These are phyloP conservation scores for Phyllopteryx taeniolatus DNA, from an alignment of 2,113 vertebrate genomes.

Conservation along the genomic window DNA sequence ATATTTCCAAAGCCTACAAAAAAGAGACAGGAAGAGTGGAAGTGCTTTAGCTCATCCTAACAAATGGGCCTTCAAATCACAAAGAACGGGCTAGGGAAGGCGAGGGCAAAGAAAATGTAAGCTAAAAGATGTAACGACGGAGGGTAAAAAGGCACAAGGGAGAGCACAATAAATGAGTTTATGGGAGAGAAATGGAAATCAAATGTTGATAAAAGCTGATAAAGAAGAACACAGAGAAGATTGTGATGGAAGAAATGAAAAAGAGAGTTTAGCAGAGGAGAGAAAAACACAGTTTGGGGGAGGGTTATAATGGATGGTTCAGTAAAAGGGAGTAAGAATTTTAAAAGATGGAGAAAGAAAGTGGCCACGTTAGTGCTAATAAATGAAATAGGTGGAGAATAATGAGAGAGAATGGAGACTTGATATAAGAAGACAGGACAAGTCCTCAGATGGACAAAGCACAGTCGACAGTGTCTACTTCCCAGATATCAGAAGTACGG, in stretches of 20 bases:
- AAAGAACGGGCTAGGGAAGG: slow-evolving; percentile 80
- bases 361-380: slow-evolving; percentile 7
- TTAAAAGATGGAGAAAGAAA: slow-evolving; percentile 17
- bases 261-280: slow-evolving; percentile 29
- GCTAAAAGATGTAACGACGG: slow-evolving; percentile 2
- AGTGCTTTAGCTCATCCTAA: slow-evolving; percentile 84
- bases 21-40: slow-evolving; percentile 79
- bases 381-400: slow-evolving; percentile 20
- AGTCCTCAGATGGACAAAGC: background rate
- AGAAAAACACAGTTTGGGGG: background rate
- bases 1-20: slow-evolving; percentile 99
- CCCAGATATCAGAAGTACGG: background rate
- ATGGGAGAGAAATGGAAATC: slow-evolving; percentile 22
- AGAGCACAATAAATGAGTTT: slow-evolving; percentile 21
- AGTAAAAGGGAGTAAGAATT: slow-evolving; percentile 19
- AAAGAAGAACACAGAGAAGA: slow-evolving; percentile 18
- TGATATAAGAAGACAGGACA: background rate
- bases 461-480: background rate
- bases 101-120: slow-evolving; percentile 16
- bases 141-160: background rate
- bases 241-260: slow-evolving; percentile 20
- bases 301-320: slow-evolving; percentile 21
- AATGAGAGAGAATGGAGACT: slow-evolving; percentile 16
- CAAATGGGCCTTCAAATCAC: slow-evolving; percentile 99
- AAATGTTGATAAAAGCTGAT: slow-evolving; percentile 22